Conservation (phyloP, 2,888 invertebrate genomes). For the Hirtodrosophila cameraria region DNA sequence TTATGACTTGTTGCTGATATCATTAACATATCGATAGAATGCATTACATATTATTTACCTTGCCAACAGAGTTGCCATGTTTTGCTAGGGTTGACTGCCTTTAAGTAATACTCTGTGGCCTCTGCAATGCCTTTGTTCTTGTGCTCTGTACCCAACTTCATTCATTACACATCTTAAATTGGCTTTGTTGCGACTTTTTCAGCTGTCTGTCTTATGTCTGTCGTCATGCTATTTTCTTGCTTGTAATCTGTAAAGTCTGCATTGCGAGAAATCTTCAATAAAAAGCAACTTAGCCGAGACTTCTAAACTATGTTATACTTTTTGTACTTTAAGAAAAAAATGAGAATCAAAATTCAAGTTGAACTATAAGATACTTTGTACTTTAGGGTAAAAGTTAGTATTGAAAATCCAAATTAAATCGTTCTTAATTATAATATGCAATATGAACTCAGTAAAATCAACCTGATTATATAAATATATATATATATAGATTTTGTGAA, state of each 20-base stretch:
- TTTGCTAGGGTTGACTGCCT: slow-evolving; percentile 43
- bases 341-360: too few species aligned
- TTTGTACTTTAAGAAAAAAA: too few species aligned
- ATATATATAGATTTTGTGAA: too few species aligned
- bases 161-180: slow-evolving; percentile 68
- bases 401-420: too few species aligned
- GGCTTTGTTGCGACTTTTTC: slow-evolving; percentile 67
- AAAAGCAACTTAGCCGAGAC: too few species aligned
- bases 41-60: not conserved
- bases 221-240: slow-evolving; percentile 30
- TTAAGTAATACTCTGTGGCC: slow-evolving; percentile 12
- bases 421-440: too few species aligned
- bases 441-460: too few species aligned
- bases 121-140: slow-evolving; percentile 2
- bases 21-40: slow-evolving; percentile 27
- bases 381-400: too few species aligned
- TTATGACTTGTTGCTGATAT: not conserved
- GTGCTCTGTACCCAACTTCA: slow-evolving; percentile 43
- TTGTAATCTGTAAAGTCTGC: slow-evolving; percentile 73
- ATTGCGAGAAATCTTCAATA: slow-evolving; percentile 60
- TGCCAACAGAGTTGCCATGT: slow-evolving; percentile 1
- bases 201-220: slow-evolving; percentile 32
- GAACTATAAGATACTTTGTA: too few species aligned
- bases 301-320: too few species aligned
- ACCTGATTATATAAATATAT: too few species aligned